Evolutionary conservation across 2,888 invertebrate species (phyloP).

Genomic region (Morpho achilles): DNA sequence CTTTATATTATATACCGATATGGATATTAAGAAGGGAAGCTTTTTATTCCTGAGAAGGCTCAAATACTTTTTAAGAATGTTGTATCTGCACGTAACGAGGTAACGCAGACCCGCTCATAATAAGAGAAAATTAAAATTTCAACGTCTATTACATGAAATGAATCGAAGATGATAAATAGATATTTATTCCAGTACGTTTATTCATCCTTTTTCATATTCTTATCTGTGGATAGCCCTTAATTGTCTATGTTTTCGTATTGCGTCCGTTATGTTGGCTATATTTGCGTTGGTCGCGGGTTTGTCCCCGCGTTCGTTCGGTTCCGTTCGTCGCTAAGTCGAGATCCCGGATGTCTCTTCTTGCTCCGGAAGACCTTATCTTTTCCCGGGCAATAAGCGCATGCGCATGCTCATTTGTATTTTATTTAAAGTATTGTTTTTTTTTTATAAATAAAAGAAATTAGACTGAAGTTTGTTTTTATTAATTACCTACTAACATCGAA

Average conservation of each 20-base stretch:
- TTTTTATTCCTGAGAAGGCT: conserved; percentile 23
- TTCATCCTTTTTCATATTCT: too few relatives aligned
- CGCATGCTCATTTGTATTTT: conserved; percentile 57
- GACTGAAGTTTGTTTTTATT: conserved; percentile 54
- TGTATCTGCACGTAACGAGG: not conserved
- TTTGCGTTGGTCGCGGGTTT: not conserved
- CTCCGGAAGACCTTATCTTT: conserved; percentile 76
- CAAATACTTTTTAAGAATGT: conserved; percentile 21
- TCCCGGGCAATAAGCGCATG: conserved; percentile 76
- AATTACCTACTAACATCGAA: not conserved
- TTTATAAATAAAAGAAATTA: conserved; percentile 75
- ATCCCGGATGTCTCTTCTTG: conserved; percentile 59
- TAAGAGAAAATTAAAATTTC: too few relatives aligned
- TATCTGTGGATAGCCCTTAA: too few relatives aligned
- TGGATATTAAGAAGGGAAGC: conserved; percentile 14
- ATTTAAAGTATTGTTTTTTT: conserved; percentile 69
- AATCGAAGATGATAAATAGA: too few relatives aligned
- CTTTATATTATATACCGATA: conserved; percentile 22
- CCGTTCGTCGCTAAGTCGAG: conserved; percentile 28
- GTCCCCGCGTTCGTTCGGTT: conserved; percentile 16
- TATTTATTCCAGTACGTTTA: too few relatives aligned
- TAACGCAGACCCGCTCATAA: too few relatives aligned
- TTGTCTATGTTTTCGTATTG: conserved; percentile 10
- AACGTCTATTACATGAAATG: too few relatives aligned
- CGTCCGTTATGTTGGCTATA: too few relatives aligned